These are phyloP conservation scores for Drosophila infuscata DNA, from an alignment of 2,888 invertebrate genomes.

Conservation along the genomic window DNA sequence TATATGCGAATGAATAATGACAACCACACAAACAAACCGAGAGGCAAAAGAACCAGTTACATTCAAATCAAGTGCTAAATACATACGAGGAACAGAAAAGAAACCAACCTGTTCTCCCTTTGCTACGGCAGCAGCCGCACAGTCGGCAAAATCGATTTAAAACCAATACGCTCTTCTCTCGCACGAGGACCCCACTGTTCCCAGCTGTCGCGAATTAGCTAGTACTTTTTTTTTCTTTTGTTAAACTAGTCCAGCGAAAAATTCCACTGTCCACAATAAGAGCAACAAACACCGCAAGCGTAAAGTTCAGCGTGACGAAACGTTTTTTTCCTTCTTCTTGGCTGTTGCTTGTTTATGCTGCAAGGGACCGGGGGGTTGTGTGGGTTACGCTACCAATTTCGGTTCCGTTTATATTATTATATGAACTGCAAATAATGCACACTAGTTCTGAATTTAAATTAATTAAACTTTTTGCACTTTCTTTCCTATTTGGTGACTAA, in stretches of 20 bases:
- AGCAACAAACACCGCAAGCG: slow-evolving; percentile 35
- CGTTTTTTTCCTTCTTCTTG: slow-evolving; percentile 42
- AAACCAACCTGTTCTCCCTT: slow-evolving; percentile 75
- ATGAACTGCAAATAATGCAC: slow-evolving; percentile 33
- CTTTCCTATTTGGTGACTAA: slow-evolving; percentile 38
- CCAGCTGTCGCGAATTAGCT: slow-evolving; percentile 12
- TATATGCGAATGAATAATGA: slow-evolving; percentile 40
- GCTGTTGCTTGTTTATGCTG: slow-evolving; percentile 31
- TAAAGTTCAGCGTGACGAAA: slow-evolving; percentile 69
- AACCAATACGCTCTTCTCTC: slow-evolving; percentile 59
- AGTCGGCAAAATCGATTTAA: slow-evolving; percentile 78
- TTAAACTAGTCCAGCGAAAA: slow-evolving; percentile 20
- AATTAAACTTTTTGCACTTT: slow-evolving; percentile 53
- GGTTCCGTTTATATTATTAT: slow-evolving; percentile 15
- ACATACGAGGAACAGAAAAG: slow-evolving; percentile 24
- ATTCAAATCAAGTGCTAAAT: slow-evolving; percentile 39
- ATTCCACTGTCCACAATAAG: slow-evolving; percentile 36
- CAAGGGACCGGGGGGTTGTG: neutral
- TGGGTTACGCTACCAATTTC: slow-evolving; percentile 45
- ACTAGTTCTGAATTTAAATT: slow-evolving; percentile 38
- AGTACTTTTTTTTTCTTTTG: slow-evolving; percentile 1
- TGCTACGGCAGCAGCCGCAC: slow-evolving; percentile 41
- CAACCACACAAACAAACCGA: slow-evolving; percentile 13
- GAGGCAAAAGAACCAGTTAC: slow-evolving; percentile 67
- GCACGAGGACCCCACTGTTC: slow-evolving; percentile 34